Percentiles rank a stretch among this genome's conserved stretches.
Evolutionary conservation across 1,140 invertebrate species (phyloP).

Genomic region (Battus philenor): DNA sequence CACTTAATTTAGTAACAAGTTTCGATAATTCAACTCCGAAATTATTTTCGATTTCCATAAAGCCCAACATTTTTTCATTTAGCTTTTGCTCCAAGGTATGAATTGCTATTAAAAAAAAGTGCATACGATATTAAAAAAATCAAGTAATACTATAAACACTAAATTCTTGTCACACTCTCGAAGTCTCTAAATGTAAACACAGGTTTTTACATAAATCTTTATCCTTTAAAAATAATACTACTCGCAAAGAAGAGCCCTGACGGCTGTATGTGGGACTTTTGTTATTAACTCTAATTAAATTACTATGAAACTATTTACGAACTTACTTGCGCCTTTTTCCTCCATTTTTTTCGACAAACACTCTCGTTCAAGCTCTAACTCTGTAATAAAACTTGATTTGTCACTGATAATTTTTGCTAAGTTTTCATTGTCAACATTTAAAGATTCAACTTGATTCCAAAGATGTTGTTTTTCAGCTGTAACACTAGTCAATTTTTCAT

Average conservation of each 20-base stretch:
- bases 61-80: constrained; percentile 18
- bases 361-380: constrained; percentile 18
- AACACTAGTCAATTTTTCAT: background rate
- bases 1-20: constrained; percentile 19
- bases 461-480: constrained; percentile 17
- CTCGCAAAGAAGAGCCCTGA: no score
- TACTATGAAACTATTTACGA: no score
- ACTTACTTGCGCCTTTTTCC: constrained; percentile 22
- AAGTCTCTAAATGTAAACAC: no score
- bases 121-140: no score
- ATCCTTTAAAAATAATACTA: no score
- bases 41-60: constrained; percentile 20
- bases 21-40: constrained; percentile 20
- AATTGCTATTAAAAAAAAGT: constrained; percentile 15
- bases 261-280: no score
- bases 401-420: constrained; percentile 16
- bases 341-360: constrained; percentile 15
- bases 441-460: constrained; percentile 7
- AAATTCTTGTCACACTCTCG: no score
- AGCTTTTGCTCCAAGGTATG: constrained; percentile 20
- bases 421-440: constrained; percentile 19
- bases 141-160: no score
- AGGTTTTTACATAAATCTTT: no score
- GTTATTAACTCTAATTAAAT: no score
- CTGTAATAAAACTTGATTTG: constrained; percentile 15